Conservation (phyloP, 2,797 vertebrate species). For the Chaetophractus vellerosus region DNA sequence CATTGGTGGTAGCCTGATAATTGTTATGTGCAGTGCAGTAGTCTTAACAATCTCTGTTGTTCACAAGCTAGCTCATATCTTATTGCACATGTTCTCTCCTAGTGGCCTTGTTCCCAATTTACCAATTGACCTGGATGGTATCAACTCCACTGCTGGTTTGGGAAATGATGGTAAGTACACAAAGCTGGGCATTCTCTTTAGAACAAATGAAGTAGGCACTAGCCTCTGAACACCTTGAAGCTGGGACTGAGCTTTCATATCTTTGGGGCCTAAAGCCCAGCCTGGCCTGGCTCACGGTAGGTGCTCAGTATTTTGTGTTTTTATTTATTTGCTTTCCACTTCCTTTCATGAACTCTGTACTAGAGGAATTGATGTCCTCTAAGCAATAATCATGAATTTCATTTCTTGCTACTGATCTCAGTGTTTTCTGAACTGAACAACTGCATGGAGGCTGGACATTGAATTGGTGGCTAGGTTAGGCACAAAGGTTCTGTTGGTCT, state of each 20-base stretch:
- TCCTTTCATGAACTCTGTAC: not conserved
- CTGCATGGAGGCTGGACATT: rapidly evolving
- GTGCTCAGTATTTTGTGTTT: not conserved
- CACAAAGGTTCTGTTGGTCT: not conserved
- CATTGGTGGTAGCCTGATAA: not conserved
- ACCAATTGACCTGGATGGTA: constrained; percentile 75
- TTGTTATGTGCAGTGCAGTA: not conserved
- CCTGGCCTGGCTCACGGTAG: not conserved
- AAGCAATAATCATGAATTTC: not conserved
- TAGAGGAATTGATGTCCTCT: not conserved
- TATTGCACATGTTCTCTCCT: constrained; percentile 57
- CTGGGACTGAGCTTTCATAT: not conserved
- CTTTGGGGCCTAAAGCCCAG: not conserved
- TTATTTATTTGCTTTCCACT: not conserved
- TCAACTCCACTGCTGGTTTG: constrained; percentile 39
- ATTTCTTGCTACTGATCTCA: not conserved
- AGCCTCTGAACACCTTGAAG: not conserved
- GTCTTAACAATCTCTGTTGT: not conserved
- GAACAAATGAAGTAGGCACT: not conserved
- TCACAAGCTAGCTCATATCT: constrained; percentile 48
- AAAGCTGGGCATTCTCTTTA: not conserved
- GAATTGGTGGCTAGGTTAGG: not conserved
- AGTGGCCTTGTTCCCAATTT: constrained; percentile 79
- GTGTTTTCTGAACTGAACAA: not conserved
- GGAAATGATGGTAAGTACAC: constrained; percentile 85